Percentiles rank a stretch among this genome's conserved stretches.
These are phyloP conservation scores for Hirudinaria manillensis DNA, from an alignment of 2,888 invertebrate genomes.

Conservation along the genomic window DNA sequence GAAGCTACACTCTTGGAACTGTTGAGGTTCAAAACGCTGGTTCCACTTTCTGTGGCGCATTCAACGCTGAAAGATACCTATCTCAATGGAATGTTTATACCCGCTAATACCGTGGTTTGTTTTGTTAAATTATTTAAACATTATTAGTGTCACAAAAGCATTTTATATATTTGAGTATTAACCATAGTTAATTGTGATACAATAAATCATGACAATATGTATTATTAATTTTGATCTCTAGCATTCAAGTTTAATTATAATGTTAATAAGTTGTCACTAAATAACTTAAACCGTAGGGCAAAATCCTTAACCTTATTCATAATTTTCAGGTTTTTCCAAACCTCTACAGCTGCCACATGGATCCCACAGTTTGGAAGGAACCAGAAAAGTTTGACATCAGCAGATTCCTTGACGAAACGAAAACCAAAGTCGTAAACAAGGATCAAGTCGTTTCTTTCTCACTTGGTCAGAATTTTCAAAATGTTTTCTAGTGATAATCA, in stretches of 20 bases:
- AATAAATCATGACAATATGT: too few relatives aligned
- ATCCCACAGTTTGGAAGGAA: constrained; percentile 24
- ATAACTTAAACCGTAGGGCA: too few relatives aligned
- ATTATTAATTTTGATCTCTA: too few relatives aligned
- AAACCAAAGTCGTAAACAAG: constrained; percentile 29
- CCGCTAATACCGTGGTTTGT: constrained; percentile 43
- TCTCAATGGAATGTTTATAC: constrained; percentile 42
- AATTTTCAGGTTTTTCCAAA: constrained; percentile 7
- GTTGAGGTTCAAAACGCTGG: constrained; percentile 44
- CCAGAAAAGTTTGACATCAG: constrained; percentile 26
- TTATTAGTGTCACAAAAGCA: too few relatives aligned
- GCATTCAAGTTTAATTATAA: too few relatives aligned
- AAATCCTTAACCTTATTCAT: too few relatives aligned
- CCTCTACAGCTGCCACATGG: constrained; percentile 30
- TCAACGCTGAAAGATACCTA: constrained; percentile 40
- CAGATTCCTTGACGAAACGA: constrained; percentile 29
- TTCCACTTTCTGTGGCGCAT: constrained; percentile 49
- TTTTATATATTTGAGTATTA: too few relatives aligned
- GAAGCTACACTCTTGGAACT: constrained; percentile 46
- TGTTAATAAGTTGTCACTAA: too few relatives aligned
- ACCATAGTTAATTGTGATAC: too few relatives aligned
- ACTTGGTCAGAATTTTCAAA: constrained; percentile 17
- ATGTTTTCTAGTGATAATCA: background rate
- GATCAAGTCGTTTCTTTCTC: constrained; percentile 32
- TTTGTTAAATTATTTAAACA: too few relatives aligned